Percentiles rank a stretch among this genome's conserved stretches.
Conservation (phyloP, 2,797 vertebrate genomes). For the Protonibea diacanthus region DNA sequence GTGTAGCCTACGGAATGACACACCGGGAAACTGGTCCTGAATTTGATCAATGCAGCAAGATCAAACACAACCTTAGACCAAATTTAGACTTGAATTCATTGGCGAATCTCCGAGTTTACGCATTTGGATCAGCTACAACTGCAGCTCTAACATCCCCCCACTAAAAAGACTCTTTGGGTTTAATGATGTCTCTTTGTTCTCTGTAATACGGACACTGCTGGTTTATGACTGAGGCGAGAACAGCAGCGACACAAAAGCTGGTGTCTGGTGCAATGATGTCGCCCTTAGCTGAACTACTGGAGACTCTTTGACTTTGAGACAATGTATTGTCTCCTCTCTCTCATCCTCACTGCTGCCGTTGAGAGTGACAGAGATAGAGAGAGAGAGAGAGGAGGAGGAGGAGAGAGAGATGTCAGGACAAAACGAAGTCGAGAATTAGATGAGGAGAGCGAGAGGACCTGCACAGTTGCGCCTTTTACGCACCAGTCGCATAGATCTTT, state of each 20-base stretch:
- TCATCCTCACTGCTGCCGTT: background rate
- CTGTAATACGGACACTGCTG: slow-evolving; percentile 9
- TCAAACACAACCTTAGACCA: background rate
- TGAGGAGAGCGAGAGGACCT: slow-evolving; percentile 29
- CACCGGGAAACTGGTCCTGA: background rate
- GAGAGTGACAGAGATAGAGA: background rate
- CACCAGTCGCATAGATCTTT: background rate
- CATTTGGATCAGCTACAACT: background rate
- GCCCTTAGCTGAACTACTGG: background rate
- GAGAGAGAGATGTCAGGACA: background rate
- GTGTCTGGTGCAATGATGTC: slow-evolving; percentile 15
- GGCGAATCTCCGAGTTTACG: background rate
- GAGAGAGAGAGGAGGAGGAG: background rate
- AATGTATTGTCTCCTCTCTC: background rate
- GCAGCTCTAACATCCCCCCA: slow-evolving; percentile 2
- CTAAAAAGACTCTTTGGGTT: background rate
- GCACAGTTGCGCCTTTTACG: slow-evolving; percentile 64
- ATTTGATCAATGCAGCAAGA: background rate
- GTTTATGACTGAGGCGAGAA: background rate
- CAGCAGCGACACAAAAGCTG: slow-evolving; percentile 20
- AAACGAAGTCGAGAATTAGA: background rate
- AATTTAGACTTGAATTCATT: background rate
- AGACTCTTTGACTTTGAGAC: slow-evolving; percentile 17
- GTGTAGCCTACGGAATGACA: background rate
- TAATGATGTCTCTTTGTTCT: slow-evolving; percentile 49